Percentiles rank a stretch among this genome's conserved stretches.
Evolutionary conservation across 2,113 vertebrate species (phyloP).

Genomic region (Garra rufa): DNA sequence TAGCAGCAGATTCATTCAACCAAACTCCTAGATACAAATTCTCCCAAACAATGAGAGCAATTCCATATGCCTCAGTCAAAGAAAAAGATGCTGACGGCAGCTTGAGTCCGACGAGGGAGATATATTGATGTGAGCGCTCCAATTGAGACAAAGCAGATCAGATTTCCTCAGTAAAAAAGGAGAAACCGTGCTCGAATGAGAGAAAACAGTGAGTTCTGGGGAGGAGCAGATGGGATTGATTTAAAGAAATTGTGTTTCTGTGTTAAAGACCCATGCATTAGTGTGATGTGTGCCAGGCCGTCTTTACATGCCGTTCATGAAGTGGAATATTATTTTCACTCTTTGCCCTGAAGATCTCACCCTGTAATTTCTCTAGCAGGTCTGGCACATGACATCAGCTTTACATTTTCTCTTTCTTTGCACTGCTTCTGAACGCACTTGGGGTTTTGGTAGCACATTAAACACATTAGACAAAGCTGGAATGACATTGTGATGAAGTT

Average conservation of each 20-base stretch:
- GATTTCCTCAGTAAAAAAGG: background rate
- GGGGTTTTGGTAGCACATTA: background rate
- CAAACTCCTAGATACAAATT: background rate
- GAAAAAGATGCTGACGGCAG: slow-evolving; percentile 1
- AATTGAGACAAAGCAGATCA: slow-evolving; percentile 14
- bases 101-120: background rate
- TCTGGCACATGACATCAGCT: slow-evolving; percentile 3
- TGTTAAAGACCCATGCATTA: background rate
- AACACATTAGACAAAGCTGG: slow-evolving; percentile 1
- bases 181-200: background rate
- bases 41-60: background rate
- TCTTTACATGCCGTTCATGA: background rate
- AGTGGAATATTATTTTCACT: background rate
- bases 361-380: background rate
- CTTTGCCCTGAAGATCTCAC: background rate
- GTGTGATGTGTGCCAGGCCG: background rate
- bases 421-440: background rate
- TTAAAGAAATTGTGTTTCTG: background rate
- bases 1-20: background rate
- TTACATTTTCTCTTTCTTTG: background rate
- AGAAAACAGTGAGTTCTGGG: background rate
- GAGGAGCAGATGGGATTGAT: slow-evolving; percentile 16
- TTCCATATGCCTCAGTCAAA: background rate
- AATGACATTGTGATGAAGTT: background rate
- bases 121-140: background rate